Percentiles rank a stretch among this genome's conserved stretches.
These are phyloP conservation scores for Hippoglossus stenolepis DNA, from an alignment of 2,113 vertebrate genomes.

Conservation along the genomic window DNA sequence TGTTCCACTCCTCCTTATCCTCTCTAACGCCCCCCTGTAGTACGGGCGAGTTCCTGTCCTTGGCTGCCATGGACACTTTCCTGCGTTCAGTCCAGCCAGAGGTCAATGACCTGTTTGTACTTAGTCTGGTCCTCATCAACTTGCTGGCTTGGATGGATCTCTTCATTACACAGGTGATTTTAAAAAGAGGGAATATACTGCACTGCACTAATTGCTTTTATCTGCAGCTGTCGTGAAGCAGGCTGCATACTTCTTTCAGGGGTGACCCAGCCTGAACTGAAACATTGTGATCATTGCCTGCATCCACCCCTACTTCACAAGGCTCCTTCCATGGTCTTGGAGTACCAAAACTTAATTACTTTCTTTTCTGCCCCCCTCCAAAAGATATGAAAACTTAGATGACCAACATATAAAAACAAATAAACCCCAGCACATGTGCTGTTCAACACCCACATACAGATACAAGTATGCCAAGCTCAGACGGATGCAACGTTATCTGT, in stretches of 20 bases:
- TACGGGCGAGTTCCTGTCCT: conserved; percentile 93
- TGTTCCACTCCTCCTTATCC: background rate
- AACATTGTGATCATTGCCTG: background rate
- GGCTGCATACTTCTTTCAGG: background rate
- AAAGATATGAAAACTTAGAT: no score
- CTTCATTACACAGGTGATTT: conserved; percentile 91
- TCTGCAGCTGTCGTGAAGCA: background rate
- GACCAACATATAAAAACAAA: no score
- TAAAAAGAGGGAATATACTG: background rate
- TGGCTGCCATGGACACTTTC: conserved; percentile 95
- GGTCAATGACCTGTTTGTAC: conserved; percentile 96
- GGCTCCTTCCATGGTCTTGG: no score
- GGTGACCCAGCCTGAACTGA: no score
- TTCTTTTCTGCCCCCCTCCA: no score
- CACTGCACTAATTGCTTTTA: background rate
- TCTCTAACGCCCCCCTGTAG: conserved; percentile 34
- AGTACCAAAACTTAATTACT: background rate
- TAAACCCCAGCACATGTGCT: no score
- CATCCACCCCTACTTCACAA: background rate
- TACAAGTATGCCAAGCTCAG: no score
- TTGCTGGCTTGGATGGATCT: conserved; percentile 99
- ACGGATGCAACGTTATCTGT: no score
- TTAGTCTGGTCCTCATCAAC: conserved; percentile 96
- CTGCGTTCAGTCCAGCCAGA: conserved; percentile 95
- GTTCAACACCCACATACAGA: no score